A percentile compares a stretch with the other conserved stretches of the same genome.
Conservation (phyloP, 2,797 vertebrate genomes). For the Darevskia mixta region DNA sequence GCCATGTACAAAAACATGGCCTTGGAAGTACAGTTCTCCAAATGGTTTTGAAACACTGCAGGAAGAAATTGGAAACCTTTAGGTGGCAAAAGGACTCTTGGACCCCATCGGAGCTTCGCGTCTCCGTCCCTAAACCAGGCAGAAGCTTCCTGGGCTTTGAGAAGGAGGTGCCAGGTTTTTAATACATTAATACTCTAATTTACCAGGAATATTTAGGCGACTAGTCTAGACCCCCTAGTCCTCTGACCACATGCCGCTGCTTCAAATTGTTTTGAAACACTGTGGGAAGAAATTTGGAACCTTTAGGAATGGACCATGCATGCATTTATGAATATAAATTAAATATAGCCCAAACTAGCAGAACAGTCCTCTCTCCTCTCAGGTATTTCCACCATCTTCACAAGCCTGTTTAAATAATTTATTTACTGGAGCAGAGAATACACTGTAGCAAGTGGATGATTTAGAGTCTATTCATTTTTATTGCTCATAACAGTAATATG, state of each 20-base stretch:
- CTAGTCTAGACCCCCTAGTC: too few relatives aligned
- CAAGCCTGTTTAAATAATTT: slow-evolving; percentile 19
- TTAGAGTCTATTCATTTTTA: slow-evolving; percentile 23
- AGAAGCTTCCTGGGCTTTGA: too few relatives aligned
- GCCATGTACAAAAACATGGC: too few relatives aligned
- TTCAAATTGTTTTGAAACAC: too few relatives aligned
- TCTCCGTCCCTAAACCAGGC: too few relatives aligned
- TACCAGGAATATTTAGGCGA: too few relatives aligned
- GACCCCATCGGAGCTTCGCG: too few relatives aligned
- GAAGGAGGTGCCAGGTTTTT: too few relatives aligned
- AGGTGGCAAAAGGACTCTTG: not conserved
- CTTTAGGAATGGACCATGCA: not conserved
- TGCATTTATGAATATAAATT: slow-evolving; percentile 16
- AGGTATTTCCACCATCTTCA: slow-evolving; percentile 33
- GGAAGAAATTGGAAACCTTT: not conserved
- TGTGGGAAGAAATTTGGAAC: not conserved
- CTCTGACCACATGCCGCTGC: too few relatives aligned
- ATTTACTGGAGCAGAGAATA: slow-evolving; percentile 7
- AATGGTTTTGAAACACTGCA: not conserved
- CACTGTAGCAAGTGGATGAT: not conserved
- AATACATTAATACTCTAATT: too few relatives aligned
- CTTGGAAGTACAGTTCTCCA: not conserved
- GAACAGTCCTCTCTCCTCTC: not conserved
- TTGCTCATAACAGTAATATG: slow-evolving; percentile 26
- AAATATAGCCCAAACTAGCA: slow-evolving; percentile 14